Base-by-base conservation (phyloP, 2,113 vertebrate genomes). In the Pseudopodoces humilis region DNA sequence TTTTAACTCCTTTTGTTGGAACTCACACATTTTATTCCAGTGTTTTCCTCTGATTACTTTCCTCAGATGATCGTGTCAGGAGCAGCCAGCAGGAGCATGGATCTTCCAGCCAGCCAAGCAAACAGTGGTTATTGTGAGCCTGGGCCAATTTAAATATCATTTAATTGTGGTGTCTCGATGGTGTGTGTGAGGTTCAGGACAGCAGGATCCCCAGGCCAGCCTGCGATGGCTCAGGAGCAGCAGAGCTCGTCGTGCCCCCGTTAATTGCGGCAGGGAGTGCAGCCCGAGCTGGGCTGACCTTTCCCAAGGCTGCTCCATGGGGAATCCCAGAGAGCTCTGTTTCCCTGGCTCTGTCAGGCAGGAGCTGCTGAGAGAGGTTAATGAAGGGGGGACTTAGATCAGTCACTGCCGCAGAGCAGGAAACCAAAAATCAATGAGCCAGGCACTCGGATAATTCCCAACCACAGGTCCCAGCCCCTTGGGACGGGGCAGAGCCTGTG, bases 311-410 rank as follows among this genome's bases (percentile, higher is more conserved):
- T 6, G 56, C 83, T 25, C 35, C 3, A 1, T 0, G 1, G 15
- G 2, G 14, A n/a, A 44, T 3, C 35, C 39, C 33, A 6, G 31
- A 80, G 60, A 20, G 50, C 55, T 74, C 52, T 27, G 72, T 27
- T 87, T 83, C 52, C 72, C 41, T 11, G 49, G 11, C 90, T 37
- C 14, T 28, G 43, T 0, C 81, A 22, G 91, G 88, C 95, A 80
- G 94, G 92, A n/a, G 43, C 81, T 24, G 83, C 74, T 79, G 80
- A 87, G 95, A 23, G 46, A 70, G 92, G 82, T 87, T 90, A 86
- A 75, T 50, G 37, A 64, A 80, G 92, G 88, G 15, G 31, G 94
- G 80, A 12, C 47, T 89, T 52, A 49, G 76, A 86, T 91, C 88
- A 44, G 79, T 74, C 92, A 27, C 72, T 35, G 72, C 89, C 72